phyloP scores from a whole-genome alignment of 2,113 vertebrate species.

The Empidonax alnorum region DNA sequence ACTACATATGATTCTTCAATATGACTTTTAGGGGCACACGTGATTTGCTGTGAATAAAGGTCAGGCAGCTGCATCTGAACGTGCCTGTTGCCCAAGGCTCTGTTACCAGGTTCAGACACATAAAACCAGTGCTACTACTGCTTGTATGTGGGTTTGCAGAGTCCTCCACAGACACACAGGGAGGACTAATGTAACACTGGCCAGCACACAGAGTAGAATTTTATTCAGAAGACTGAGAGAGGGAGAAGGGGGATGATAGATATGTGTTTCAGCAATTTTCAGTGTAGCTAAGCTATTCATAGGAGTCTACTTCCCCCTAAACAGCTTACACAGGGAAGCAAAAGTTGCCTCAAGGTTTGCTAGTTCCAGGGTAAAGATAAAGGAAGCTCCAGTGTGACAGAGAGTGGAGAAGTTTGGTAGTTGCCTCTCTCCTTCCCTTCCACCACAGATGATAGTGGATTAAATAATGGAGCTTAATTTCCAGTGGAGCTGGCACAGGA shows the following conservation, averaged over 20 bases:
- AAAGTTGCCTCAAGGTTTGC: neutral
- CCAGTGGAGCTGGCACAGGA: neutral
- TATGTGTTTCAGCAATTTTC: neutral
- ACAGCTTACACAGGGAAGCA: neutral
- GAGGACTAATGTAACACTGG: neutral
- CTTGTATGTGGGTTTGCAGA: fast-evolving
- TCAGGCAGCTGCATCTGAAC: neutral
- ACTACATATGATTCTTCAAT: neutral
- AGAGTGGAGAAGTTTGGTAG: neutral
- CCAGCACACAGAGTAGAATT: neutral
- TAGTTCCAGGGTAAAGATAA: neutral
- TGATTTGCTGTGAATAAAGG: neutral
- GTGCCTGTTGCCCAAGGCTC: neutral
- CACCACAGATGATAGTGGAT: neutral
- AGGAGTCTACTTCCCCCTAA: neutral
- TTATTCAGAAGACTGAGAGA: neutral
- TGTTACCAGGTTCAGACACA: neutral
- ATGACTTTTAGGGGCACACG: neutral
- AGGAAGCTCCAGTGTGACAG: neutral
- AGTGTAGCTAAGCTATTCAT: neutral
- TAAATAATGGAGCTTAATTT: neutral
- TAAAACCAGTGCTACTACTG: neutral
- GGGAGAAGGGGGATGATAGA: neutral
- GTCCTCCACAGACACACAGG: neutral
- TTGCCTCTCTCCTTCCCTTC: neutral